phyloP scores from a whole-genome alignment of 1,140 invertebrate species.

The Nylanderia fulva region DNA sequence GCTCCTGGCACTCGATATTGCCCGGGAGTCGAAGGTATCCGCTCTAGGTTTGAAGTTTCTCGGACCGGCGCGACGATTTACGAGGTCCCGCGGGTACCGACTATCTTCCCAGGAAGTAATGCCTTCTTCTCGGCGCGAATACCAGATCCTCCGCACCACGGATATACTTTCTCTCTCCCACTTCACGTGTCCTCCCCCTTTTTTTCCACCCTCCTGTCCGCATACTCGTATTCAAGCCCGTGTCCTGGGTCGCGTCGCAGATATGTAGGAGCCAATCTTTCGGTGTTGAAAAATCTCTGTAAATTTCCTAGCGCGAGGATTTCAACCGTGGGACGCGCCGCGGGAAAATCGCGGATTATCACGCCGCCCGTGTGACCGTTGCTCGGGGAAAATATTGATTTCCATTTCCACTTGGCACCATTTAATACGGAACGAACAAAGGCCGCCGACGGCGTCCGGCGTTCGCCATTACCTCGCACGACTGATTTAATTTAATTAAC shows the following conservation, averaged over 20 bases:
- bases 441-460: slow-evolving; percentile 64
- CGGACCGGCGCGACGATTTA: slow-evolving; percentile 71
- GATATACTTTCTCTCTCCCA: slow-evolving; percentile 28
- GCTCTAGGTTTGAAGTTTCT: slow-evolving; percentile 71
- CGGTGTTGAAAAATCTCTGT: slow-evolving; percentile 57
- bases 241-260: slow-evolving; percentile 42
- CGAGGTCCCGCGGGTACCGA: slow-evolving; percentile 73
- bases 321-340: slow-evolving; percentile 51
- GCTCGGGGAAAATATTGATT: slow-evolving; percentile 67
- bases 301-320: slow-evolving; percentile 70
- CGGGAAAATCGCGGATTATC: slow-evolving; percentile 66
- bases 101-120: slow-evolving; percentile 76
- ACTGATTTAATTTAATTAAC: slow-evolving; percentile 73
- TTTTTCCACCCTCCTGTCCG: not conserved
- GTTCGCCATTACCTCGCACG: slow-evolving; percentile 69
- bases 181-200: not conserved
- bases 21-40: slow-evolving; percentile 67
- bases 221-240: slow-evolving; percentile 40
- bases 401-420: slow-evolving; percentile 72
- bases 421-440: slow-evolving; percentile 73
- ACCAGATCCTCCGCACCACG: slow-evolving; percentile 65
- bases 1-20: slow-evolving; percentile 66
- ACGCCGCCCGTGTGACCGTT: slow-evolving; percentile 41
- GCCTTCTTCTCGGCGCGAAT: slow-evolving; percentile 74
- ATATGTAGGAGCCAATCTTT: slow-evolving; percentile 67